Evolutionary conservation across 30 jellyfish, hydroid and myxozoan genomes (phyloP).

Genomic region (Cassiopea andromeda): DNA sequence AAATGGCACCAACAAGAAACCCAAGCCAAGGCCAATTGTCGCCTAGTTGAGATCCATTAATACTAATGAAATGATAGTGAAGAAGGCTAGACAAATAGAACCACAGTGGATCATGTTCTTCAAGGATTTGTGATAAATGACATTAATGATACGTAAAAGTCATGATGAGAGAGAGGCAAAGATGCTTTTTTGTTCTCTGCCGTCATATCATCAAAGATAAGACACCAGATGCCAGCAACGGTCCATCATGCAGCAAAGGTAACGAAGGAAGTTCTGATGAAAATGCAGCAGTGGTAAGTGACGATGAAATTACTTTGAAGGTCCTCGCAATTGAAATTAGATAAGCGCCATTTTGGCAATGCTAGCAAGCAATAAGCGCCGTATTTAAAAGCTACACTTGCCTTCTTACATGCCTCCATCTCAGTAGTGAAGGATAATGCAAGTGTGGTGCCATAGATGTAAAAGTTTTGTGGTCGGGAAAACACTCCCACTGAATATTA

Average conservation of each 20-base stretch:
- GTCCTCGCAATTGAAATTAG: neutral
- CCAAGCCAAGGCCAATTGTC: conserved; percentile 22
- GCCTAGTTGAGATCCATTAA: conserved; percentile 30
- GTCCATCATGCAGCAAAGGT: neutral
- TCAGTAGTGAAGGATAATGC: no score
- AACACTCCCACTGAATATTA: no score
- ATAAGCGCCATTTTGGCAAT: no score
- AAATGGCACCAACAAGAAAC: conserved; percentile 23
- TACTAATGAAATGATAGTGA: conserved; percentile 7
- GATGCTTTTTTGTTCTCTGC: conserved; percentile 29
- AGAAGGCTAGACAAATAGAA: conserved; percentile 35
- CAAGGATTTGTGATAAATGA: conserved; percentile 31
- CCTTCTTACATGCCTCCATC: no score
- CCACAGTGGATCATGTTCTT: conserved; percentile 39
- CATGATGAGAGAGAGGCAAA: conserved; percentile 23
- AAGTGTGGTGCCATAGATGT: no score
- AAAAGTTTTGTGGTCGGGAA: no score
- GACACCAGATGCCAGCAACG: conserved; percentile 24
- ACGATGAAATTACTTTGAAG: conserved; percentile 29
- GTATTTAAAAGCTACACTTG: no score
- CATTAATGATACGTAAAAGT: conserved; percentile 23
- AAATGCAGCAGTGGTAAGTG: conserved; percentile 41
- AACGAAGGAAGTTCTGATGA: conserved; percentile 25
- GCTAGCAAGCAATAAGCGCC: no score
- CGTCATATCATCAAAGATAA: conserved; percentile 19